phyloP scores from a whole-genome alignment of 2,888 invertebrate genomes.

The Crossocerus cetratus region DNA sequence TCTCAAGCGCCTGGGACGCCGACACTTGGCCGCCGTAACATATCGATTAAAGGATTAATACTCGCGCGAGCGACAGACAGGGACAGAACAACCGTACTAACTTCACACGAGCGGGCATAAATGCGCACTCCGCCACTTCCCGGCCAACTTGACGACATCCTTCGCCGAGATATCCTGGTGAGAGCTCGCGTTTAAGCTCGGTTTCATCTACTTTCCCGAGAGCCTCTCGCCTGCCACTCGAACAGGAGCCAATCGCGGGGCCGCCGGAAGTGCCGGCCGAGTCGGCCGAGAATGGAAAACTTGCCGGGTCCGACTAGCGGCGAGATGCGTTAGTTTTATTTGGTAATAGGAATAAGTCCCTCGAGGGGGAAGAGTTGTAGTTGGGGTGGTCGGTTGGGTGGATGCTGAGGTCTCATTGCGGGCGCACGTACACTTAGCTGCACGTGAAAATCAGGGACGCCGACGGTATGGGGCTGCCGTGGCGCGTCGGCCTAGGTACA shows the following conservation, averaged over 20 bases:
- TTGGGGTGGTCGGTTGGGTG: conserved; percentile 34
- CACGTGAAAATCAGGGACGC: conserved; percentile 30
- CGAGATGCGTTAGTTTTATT: too few relatives aligned
- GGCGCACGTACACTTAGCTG: conserved; percentile 36
- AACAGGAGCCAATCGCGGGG: too few relatives aligned
- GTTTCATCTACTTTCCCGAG: too few relatives aligned
- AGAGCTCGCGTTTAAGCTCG: conserved; percentile 11
- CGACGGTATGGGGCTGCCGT: conserved; percentile 22
- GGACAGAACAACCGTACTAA: too few relatives aligned
- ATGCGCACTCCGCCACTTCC: conserved; percentile 7
- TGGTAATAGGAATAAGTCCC: background rate
- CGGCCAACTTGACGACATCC: conserved; percentile 1
- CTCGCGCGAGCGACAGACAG: background rate
- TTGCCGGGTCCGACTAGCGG: too few relatives aligned
- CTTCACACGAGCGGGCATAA: background rate
- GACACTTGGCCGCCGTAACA: background rate
- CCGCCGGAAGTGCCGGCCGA: too few relatives aligned
- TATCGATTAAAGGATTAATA: background rate
- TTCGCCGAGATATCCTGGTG: too few relatives aligned
- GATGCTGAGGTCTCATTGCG: conserved; percentile 54
- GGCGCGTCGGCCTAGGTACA: conserved; percentile 10
- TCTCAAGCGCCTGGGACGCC: background rate
- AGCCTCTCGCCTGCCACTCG: too few relatives aligned
- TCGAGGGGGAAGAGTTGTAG: conserved; percentile 15
- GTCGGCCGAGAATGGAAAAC: too few relatives aligned